Evolutionary conservation across 2,797 vertebrate species (phyloP), one percentile per base, ranked within the genome.

Genomic region (Arrhamphus sclerolepis): DNA sequence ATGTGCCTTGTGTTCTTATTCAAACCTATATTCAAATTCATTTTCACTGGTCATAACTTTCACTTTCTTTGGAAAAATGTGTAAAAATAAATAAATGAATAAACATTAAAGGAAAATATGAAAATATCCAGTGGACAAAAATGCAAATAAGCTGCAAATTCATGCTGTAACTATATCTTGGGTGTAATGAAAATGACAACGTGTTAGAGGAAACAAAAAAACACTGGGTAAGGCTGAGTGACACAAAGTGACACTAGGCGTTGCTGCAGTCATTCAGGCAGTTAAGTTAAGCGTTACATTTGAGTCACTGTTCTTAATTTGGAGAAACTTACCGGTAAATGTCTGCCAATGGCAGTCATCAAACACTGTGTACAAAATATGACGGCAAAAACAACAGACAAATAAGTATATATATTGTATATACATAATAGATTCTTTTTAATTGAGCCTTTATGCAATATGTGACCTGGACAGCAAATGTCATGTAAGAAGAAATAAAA

Each of bases 11-110:
- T 55, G 66, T 56, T 40, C 26, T 62, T 67, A 75, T 75, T 78
- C 54, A 78, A 70, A 87, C n/a, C 41, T 62, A 43, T 54, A 74
- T 79, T 76, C 38, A 79, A 78, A 70, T 52, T 1, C 40, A 9
- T 69, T 60, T 47, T 53, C 20, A 40, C 17, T 2, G 1, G 44
- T 59, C 42, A 31, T 2, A 1, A 8, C 17, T 72, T 62, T 60
- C 34, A 38, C 34, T 14, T 38, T 38, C 14, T 38, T 38, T 14
- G 34, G 34, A 51, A 49, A 63, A 26, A 40, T 31, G 2, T 56
- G 11, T 20, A 10, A 62, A 66, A 46, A 72, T 11, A 62, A 18
- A 4, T 19, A 29, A 24, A 21, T 14, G 20, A 44, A 44, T 19
- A n/a, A 7, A 52, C 2, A n/a, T n/a, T 28, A 29, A 63, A 61